These are phyloP conservation scores for Fringilla coelebs DNA, from an alignment of 2,797 vertebrate genomes.

Conservation along the genomic window DNA sequence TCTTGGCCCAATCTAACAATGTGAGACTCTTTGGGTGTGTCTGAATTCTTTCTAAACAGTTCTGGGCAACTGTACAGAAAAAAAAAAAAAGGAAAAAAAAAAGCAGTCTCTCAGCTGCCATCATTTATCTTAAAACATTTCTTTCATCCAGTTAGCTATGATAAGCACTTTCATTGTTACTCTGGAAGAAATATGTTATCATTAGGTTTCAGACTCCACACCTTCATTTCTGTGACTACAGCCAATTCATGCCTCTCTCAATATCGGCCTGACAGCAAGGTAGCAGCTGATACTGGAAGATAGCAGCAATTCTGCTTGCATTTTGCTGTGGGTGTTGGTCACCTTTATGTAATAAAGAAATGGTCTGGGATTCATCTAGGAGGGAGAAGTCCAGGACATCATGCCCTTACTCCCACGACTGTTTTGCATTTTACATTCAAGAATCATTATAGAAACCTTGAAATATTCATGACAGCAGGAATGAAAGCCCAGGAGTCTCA, in stretches of 20 bases:
- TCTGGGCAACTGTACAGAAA: neutral
- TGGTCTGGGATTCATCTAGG: neutral
- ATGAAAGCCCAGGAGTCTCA: neutral
- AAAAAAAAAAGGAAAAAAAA: neutral
- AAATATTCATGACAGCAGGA: conserved; percentile 20
- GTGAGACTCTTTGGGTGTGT: conserved; percentile 10
- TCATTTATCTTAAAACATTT: conserved; percentile 31
- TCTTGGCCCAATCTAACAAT: neutral
- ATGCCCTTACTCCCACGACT: neutral
- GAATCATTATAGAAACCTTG: conserved; percentile 2
- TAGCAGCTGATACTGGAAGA: neutral
- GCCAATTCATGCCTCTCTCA: neutral
- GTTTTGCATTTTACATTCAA: conserved; percentile 7
- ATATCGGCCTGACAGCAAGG: neutral
- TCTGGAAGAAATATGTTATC: conserved; percentile 33
- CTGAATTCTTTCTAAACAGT: conserved; percentile 33
- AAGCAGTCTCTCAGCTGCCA: conserved; percentile 9
- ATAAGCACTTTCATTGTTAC: conserved; percentile 45
- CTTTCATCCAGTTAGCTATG: conserved; percentile 36
- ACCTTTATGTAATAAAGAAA: neutral
- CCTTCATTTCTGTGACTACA: conserved; percentile 23
- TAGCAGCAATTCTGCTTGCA: neutral
- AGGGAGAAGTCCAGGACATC: neutral
- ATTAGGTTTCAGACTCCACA: conserved; percentile 38
- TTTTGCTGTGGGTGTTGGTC: neutral